Base-by-base conservation (phyloP, 2,888 invertebrate genomes). In the Platycnemis pennipes region DNA sequence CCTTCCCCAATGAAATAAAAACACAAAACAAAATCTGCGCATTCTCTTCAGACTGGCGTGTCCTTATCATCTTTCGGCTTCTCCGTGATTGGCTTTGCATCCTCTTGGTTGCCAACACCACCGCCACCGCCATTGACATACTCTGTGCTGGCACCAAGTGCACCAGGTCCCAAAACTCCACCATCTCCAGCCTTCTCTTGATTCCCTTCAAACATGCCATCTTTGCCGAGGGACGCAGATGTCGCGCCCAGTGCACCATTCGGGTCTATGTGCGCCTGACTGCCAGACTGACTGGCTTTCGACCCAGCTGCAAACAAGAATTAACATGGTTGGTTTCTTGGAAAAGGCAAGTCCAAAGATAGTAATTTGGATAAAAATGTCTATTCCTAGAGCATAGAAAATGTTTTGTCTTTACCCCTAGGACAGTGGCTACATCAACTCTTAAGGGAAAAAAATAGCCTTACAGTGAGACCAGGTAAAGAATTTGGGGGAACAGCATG, bases 1-100 rank as follows among this genome's bases (percentile, higher is more conserved):
- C 94, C 94, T 94, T 53, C 94, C 91, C 94, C 94, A 94, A 63
- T 91, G 56, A 63, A 63, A 77, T 77, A 77, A 94, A 94, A 94
- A 63, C 87, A 86, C 77, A 94, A 94, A 53, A 44, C 63, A 44
- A 56, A 91, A 44, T n/a, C 87, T 4, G 87, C 46, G 91, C n/a
- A 44, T 13, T 63, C 94, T 95, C 89, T 95, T 97, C 97, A 97
- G 95, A 97, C 97, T 94, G 97, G 97, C 94, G 97, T 97, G 96
- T 97, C 97, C 96, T 97, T 97, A 96, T 97, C 97, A 96, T 97
- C 97, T 95, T 97, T 97, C 95, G 69, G 87, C 86, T 94, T 89
- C 31, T 96, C 96, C 95, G 97, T 97, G 96, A 97, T 97, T 95
- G 97, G 96, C 95, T 97, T 96, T 95, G 97, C 97, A 96, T 97